Base-by-base conservation (phyloP, 2,797 vertebrate genomes). In the Acridotheres tristis region DNA sequence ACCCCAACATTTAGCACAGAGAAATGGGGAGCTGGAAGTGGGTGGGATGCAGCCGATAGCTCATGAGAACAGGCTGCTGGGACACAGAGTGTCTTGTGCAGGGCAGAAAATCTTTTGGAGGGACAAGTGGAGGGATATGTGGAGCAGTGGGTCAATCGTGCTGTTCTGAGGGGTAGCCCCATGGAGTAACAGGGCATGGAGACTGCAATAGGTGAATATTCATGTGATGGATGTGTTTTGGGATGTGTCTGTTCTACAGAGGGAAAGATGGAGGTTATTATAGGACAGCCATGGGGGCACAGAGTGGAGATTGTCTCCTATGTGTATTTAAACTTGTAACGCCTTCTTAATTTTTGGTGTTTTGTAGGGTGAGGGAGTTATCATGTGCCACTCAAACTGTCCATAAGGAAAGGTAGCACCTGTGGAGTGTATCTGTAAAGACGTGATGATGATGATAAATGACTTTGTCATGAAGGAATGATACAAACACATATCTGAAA, bases 401-500 rank as follows among this genome's bases (percentile, higher is more conserved):
- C 42, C 34, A 10, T 32, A 43, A 55, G 53, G 50, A 86, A 78
- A 76, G 43, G 29, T 4, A 76, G 55, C 54, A 34, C 40, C 42
- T 47, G 25, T 20, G 42, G 34, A 32, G 13, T 0, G 0, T 29
- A 4, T 32, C 15, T 42, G 9, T 72, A 57, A 89, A 23, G 32
- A 14, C 73, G 11, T 65, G 59, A 72, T 61, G 50, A 71, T 59
- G 40, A 34, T 45, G 15, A 36, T 55, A 23, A 74, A 90, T 48
- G 9, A n/a, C 19, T 34, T 76, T 42, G 42, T 38, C 58, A 66
- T 36, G 11, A 57, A 9, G 18, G 36, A 61, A 62, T 71, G 17
- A 16, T 34, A 51, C 12, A 71, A 57, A 53, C 16, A 8, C 18
- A 3, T 59, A 34, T 34, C 78, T 2, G 2, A 61, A 53, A 23